Percentiles rank a stretch among this genome's conserved stretches.
phyloP scores from a whole-genome alignment of 1,140 invertebrate genomes.

The Sminthurinus signatus region DNA sequence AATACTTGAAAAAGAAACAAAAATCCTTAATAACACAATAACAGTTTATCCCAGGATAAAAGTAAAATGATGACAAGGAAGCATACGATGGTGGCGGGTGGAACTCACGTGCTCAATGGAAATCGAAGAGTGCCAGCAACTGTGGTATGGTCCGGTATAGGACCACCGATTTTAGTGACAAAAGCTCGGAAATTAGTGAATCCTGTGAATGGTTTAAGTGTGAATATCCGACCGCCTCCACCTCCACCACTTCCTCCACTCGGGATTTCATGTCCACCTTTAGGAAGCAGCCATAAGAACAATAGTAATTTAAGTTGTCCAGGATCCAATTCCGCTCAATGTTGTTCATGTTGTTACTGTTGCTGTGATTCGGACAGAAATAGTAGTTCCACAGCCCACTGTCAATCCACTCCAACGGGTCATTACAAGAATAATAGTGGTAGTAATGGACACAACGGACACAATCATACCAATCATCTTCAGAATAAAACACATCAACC shows the following conservation, averaged over 20 bases:
- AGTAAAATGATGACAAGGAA: conserved; percentile 21
- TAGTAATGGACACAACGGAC: neutral
- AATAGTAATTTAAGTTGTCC: neutral
- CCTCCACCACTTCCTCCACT: conserved; percentile 13
- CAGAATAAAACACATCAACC: too few relatives aligned
- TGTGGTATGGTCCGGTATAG: conserved; percentile 15
- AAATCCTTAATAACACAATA: too few relatives aligned
- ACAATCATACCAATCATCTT: too few relatives aligned
- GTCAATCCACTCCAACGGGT: neutral
- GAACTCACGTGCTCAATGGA: neutral
- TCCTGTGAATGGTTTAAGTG: conserved; percentile 34
- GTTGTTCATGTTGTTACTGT: conserved; percentile 36
- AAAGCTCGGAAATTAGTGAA: conserved; percentile 32
- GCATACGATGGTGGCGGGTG: conserved; percentile 7
- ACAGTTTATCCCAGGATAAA: too few relatives aligned
- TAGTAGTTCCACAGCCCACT: neutral
- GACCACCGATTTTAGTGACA: conserved; percentile 12
- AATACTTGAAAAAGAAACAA: too few relatives aligned
- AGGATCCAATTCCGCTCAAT: conserved; percentile 4
- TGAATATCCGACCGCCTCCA: conserved; percentile 5
- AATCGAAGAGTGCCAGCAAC: neutral
- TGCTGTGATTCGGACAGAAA: conserved; percentile 27
- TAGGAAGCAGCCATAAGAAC: neutral
- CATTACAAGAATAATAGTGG: neutral
- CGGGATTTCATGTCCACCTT: neutral